Evolutionary conservation across 2,797 vertebrate genomes (phyloP), one percentile per base, ranked within the genome.

Genomic region (Phataginus tetradactyla): DNA sequence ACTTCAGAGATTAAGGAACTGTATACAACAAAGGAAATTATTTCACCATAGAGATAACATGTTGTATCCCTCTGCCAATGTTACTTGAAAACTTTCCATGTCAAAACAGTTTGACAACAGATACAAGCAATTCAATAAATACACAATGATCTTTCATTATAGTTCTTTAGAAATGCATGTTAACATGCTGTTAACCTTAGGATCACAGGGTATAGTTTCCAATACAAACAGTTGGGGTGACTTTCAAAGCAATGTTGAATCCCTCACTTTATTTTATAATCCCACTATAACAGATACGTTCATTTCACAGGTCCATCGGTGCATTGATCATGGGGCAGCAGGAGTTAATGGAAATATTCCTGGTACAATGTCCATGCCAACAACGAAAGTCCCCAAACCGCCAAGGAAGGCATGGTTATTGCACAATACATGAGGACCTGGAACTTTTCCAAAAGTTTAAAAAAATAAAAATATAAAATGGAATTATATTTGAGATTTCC

Each of bases 341-440:
- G 98, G 96, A 98, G 95, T 97, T 98, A 96, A 85, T 87, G 96
- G 96, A 98, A 98, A 97, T 96, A 96, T 98, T 98, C 97, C 98
- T 98, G 95, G 98, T 98, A 98, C 95, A 98, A 98, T 93, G 97
- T 98, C 98, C 98, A 98, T 98, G 98, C 98, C 98, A 96, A 98
- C 98, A 98, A 98, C 97, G 98, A 98, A 97, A 98, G 97, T 96
- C 97, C 98, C 98, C 97, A 98, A 98, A 98, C 98, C 97, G 95
- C 83, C 97, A 98, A 98, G 98, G 98, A 98, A 98, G 92, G 98
- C 98, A 98, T 97, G 98, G 98, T 99, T 99, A 99, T 99, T 99
- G 99, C 99, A 99, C 99, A 99, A 99, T 98, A 99, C 98, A 99
- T 98, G 98, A 99, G 99, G 99, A 99, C 99, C 99, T 99, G 98